Conservation (phyloP, 2,888 invertebrate genomes). For the Lysandra bellargus region DNA sequence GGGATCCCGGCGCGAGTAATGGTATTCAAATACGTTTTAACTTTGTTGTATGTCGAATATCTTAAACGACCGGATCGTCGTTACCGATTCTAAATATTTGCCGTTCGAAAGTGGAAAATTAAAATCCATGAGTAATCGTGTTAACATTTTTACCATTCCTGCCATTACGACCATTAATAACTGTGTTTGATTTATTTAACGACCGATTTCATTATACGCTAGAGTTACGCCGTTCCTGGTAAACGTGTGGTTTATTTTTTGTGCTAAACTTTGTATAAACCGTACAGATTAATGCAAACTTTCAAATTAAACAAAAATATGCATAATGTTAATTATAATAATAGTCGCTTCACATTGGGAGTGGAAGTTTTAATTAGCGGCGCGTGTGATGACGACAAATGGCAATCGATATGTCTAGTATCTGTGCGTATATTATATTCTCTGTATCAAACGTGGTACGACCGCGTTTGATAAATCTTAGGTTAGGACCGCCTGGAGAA, state of each 20-base stretch:
- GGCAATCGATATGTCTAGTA: neutral
- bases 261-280: no score
- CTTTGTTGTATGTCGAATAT: neutral
- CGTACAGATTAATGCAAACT: no score
- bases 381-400: neutral
- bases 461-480: no score
- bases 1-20: neutral
- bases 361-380: neutral
- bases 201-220: neutral
- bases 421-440: neutral
- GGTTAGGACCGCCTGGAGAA: no score
- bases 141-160: neutral
- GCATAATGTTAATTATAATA: neutral
- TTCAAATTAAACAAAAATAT: neutral
- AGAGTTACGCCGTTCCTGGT: neutral
- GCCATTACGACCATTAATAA: neutral
- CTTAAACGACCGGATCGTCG: neutral
- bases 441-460: no score
- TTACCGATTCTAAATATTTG: neutral
- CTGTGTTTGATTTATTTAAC: neutral
- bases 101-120: neutral
- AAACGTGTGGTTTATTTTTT: neutral
- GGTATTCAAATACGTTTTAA: slow-evolving; percentile 18
- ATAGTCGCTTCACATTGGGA: neutral
- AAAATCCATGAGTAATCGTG: neutral